Evolutionary conservation across 2,113 vertebrate genomes (phyloP).

Genomic region (Rhinogobius similis): DNA sequence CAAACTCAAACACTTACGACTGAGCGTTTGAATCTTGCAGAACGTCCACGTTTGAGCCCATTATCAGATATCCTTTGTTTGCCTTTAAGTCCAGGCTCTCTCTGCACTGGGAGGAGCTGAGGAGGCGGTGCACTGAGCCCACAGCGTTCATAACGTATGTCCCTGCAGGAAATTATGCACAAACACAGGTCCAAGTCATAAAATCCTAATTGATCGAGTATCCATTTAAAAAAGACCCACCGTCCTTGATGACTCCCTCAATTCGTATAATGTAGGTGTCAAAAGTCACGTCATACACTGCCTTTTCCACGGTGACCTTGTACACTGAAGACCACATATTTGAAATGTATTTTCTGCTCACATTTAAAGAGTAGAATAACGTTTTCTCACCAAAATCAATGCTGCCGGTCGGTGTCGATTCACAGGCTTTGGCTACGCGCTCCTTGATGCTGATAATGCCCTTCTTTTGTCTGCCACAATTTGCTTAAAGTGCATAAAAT

Average conservation of each 20-base stretch:
- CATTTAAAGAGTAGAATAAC: background rate
- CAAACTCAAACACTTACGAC: background rate
- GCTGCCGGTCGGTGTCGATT: conserved; percentile 56
- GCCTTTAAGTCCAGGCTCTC: conserved; percentile 27
- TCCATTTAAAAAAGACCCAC: conserved; percentile 26
- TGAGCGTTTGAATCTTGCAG: background rate
- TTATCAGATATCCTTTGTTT: conserved; percentile 68
- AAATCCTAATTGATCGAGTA: background rate
- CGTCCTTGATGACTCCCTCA: conserved; percentile 62
- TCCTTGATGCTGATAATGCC: background rate
- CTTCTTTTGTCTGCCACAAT: conserved; percentile 79
- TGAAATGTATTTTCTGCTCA: conserved; percentile 8
- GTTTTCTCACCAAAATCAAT: conserved; percentile 69
- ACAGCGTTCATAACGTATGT: conserved; percentile 27
- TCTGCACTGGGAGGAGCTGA: conserved; percentile 66
- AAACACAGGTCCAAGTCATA: too few species aligned
- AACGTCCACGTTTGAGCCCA: conserved; percentile 64
- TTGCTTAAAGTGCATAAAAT: conserved; percentile 46
- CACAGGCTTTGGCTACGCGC: conserved; percentile 72
- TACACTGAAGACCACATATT: conserved; percentile 73
- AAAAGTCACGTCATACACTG: background rate
- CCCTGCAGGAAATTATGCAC: conserved; percentile 41
- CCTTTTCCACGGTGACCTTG: conserved; percentile 45
- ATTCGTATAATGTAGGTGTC: conserved; percentile 60
- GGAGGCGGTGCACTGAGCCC: conserved; percentile 45